Evolutionary conservation across 2,113 vertebrate species (phyloP).

Genomic region (Spheniscus mendiculus): DNA sequence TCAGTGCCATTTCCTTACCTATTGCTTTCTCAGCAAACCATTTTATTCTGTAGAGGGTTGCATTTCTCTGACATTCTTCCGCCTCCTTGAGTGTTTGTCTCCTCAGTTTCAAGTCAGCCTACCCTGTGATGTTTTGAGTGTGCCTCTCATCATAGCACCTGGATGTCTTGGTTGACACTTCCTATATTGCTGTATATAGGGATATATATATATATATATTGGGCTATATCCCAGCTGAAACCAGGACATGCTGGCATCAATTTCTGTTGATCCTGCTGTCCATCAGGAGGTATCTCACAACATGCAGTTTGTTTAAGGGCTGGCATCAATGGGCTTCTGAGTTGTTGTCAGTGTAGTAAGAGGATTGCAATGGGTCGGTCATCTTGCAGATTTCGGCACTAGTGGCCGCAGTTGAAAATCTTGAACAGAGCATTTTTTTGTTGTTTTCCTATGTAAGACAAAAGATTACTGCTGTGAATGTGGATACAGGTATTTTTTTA

Average conservation of each 20-base stretch:
- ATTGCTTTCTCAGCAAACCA: not conserved
- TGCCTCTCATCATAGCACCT: not conserved
- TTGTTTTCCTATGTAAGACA: not conserved
- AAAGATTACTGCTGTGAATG: not conserved
- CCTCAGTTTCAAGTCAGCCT: not conserved
- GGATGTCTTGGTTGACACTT: not conserved
- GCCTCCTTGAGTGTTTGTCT: not conserved
- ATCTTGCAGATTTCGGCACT: not conserved
- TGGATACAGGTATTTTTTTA: not conserved
- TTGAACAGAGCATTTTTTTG: not conserved
- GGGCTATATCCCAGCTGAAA: too few relatives aligned
- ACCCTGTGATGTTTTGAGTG: not conserved
- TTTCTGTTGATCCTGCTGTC: not conserved
- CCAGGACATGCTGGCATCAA: not conserved
- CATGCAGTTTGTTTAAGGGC: not conserved
- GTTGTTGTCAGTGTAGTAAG: not conserved
- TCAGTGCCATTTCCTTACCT: not conserved
- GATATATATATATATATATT: too few relatives aligned
- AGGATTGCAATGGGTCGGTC: not conserved
- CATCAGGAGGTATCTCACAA: not conserved
- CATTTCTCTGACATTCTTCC: not conserved
- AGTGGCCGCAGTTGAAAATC: not conserved
- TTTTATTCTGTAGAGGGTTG: not conserved
- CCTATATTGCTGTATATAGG: not conserved
- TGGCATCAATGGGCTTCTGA: not conserved